phyloP scores from a whole-genome alignment of 2,888 invertebrate species.

The Hofmannophila pseudospretella region DNA sequence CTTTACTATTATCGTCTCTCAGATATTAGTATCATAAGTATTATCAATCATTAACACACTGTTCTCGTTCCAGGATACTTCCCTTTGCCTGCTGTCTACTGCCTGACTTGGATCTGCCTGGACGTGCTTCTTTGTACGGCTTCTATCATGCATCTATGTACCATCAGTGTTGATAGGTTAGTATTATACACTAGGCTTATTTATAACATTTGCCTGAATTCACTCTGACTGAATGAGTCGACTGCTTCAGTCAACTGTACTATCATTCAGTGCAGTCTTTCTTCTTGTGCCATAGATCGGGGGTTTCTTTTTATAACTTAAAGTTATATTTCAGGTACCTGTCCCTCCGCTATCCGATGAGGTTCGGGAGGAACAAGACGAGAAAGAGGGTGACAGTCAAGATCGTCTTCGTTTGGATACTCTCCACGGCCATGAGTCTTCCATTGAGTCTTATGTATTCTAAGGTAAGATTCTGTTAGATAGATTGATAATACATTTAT shows the following conservation, averaged over 20 bases:
- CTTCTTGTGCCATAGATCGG: no score
- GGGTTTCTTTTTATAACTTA: not conserved
- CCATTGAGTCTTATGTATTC: conserved; percentile 94
- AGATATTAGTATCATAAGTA: no score
- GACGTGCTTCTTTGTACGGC: conserved; percentile 98
- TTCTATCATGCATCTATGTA: conserved; percentile 97
- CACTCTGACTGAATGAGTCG: not conserved
- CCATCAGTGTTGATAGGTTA: conserved; percentile 94
- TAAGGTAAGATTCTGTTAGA: conserved; percentile 76
- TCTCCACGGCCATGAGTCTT: conserved; percentile 94
- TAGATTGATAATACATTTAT: no score
- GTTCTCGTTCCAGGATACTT: conserved; percentile 82
- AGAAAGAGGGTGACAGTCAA: conserved; percentile 90
- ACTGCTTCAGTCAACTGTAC: not conserved
- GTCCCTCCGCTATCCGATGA: conserved; percentile 94
- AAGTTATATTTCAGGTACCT: conserved; percentile 78
- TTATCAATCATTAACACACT: no score
- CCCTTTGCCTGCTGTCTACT: conserved; percentile 89
- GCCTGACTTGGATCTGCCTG: conserved; percentile 95
- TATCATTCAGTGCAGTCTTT: no score
- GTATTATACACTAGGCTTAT: no score
- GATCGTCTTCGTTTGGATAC: conserved; percentile 95
- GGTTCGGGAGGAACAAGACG: conserved; percentile 93
- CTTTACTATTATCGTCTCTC: no score
- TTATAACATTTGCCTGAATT: no score